phyloP scores from a whole-genome alignment of 2,888 invertebrate genomes.

The Quadroppia sp. region DNA sequence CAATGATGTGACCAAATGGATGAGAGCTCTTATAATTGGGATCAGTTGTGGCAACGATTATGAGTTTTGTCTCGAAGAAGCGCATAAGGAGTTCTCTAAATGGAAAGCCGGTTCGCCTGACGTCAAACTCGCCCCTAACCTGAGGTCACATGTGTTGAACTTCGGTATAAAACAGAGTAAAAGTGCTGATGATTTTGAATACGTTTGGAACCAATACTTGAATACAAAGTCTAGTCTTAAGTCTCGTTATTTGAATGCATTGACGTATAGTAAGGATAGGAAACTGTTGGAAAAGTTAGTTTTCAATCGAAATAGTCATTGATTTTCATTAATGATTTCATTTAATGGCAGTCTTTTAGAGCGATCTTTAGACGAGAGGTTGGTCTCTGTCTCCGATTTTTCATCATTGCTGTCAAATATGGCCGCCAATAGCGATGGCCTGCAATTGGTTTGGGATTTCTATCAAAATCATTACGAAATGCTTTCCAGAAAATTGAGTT shows the following conservation, averaged over 20 bases:
- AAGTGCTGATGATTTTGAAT: conserved; percentile 23
- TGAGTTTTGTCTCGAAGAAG: background rate
- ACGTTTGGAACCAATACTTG: conserved; percentile 33
- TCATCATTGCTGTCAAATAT: conserved; percentile 66
- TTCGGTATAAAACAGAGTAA: conserved; percentile 26
- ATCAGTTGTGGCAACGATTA: background rate
- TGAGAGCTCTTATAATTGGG: background rate
- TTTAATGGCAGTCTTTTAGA: conserved; percentile 63
- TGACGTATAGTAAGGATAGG: background rate
- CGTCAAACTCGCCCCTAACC: conserved; percentile 32
- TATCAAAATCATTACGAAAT: conserved; percentile 64
- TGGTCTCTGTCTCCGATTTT: conserved; percentile 78
- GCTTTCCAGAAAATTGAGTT: conserved; percentile 35
- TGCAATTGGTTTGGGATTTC: conserved; percentile 74
- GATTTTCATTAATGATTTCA: conserved; percentile 33
- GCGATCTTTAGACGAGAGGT: conserved; percentile 66
- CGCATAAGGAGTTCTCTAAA: background rate
- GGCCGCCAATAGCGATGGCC: conserved; percentile 68
- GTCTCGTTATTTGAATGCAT: conserved; percentile 22
- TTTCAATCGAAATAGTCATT: conserved; percentile 45
- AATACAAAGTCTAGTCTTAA: conserved; percentile 1
- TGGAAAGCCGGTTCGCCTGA: conserved; percentile 4
- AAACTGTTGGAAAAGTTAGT: conserved; percentile 31
- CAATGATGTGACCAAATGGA: background rate
- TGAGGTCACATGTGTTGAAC: background rate